Evolutionary conservation across 2,888 invertebrate species (phyloP).

Genomic region (Frankliniella intonsa): DNA sequence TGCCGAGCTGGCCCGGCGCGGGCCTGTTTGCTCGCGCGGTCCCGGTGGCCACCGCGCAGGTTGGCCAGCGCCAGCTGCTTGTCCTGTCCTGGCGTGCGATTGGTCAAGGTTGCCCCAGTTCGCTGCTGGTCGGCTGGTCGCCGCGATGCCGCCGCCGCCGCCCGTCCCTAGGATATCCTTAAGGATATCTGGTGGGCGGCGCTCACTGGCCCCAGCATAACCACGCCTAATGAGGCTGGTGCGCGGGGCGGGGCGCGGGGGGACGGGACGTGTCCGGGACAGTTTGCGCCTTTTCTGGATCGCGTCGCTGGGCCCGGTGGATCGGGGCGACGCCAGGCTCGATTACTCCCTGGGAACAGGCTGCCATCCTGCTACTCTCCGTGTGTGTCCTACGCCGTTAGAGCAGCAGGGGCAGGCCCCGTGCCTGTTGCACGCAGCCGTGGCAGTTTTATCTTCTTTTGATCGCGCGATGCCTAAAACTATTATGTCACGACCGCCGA

Average conservation of each 20-base stretch:
- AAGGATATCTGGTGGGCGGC: background rate
- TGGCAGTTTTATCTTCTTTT: no score
- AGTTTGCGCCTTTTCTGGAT: background rate
- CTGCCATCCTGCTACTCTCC: no score
- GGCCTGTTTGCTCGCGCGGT: background rate
- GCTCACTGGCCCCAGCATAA: background rate
- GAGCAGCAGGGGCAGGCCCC: no score
- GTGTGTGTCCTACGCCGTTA: no score
- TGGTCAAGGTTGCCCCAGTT: slow-evolving; percentile 11
- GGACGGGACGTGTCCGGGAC: background rate
- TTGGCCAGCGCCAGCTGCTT: background rate
- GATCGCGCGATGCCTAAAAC: no score
- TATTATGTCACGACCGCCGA: no score
- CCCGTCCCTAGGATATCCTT: background rate
- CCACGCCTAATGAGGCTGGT: background rate
- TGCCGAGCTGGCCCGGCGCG: background rate
- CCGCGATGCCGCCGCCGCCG: background rate
- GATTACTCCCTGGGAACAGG: no score
- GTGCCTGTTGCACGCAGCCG: background rate
- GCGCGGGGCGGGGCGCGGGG: background rate
- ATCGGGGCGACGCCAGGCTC: no score
- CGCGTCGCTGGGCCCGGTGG: background rate
- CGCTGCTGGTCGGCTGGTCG: background rate
- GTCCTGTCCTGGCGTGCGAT: background rate
- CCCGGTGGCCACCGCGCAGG: background rate